phyloP scores from a whole-genome alignment of 2,113 vertebrate species.

The Chrysemys picta region DNA sequence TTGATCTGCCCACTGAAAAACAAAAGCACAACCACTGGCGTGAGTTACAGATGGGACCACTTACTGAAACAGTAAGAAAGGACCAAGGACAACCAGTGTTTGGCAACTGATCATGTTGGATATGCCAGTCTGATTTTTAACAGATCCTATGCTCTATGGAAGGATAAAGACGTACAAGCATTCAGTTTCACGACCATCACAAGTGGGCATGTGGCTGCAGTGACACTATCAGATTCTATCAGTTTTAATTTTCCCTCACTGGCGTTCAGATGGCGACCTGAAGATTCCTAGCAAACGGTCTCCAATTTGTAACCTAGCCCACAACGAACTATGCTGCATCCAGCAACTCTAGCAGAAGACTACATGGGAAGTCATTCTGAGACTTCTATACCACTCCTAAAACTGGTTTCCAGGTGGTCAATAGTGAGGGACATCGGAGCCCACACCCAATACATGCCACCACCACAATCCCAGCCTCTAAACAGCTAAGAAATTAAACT shows the following conservation, averaged over 20 bases:
- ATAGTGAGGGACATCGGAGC: too few relatives aligned
- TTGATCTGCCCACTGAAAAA: conserved; percentile 94
- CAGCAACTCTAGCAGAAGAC: background rate
- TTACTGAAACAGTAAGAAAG: background rate
- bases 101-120: background rate
- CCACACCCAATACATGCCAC: too few relatives aligned
- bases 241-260: background rate
- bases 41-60: background rate
- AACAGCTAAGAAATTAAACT: background rate
- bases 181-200: background rate
- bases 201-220: background rate
- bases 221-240: background rate
- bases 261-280: background rate
- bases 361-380: background rate
- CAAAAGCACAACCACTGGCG: background rate
- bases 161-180: accelerated
- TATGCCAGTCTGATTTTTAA: background rate
- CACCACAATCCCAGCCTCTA: too few relatives aligned
- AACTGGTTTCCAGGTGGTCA: background rate
- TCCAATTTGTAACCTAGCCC: background rate
- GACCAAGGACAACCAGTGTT: accelerated
- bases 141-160: background rate
- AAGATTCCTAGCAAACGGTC: background rate
- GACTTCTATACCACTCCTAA: background rate
- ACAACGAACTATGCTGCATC: accelerated